Evolutionary conservation across 2,888 invertebrate genomes (phyloP).

Genomic region (Caenorhabditis zanzibari): DNA sequence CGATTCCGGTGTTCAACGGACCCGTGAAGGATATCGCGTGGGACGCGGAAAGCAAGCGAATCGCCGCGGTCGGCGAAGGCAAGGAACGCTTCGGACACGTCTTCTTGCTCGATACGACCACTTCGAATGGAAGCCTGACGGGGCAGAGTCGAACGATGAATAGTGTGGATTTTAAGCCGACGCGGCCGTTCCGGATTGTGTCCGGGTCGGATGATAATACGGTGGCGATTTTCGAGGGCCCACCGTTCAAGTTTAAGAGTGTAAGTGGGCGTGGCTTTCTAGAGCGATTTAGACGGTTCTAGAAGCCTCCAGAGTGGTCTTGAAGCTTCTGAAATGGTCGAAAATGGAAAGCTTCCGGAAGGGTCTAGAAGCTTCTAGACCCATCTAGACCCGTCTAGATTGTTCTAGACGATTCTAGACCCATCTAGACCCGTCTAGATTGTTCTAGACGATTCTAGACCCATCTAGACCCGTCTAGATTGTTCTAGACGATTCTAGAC

Average conservation of each 20-base stretch:
- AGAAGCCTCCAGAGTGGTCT: too few species aligned
- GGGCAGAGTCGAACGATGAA: constrained; percentile 81
- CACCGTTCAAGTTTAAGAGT: constrained; percentile 89
- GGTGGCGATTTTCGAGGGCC: constrained; percentile 95
- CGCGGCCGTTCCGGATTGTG: constrained; percentile 93
- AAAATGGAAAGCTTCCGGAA: too few species aligned
- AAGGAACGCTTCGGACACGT: constrained; percentile 95
- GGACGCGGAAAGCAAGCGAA: constrained; percentile 94
- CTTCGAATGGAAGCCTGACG: constrained; percentile 84
- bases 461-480: too few species aligned
- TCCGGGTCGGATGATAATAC: constrained; percentile 98
- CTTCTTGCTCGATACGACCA: constrained; percentile 97
- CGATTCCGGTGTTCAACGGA: constrained; percentile 92
- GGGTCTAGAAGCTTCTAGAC: too few species aligned
- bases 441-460: too few species aligned
- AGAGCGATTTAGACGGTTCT: too few species aligned
- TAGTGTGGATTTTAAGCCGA: constrained; percentile 89
- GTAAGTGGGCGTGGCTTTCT: constrained; percentile 59
- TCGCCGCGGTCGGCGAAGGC: constrained; percentile 97
- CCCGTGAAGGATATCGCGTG: constrained; percentile 97
- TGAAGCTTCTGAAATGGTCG: too few species aligned
- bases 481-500: too few species aligned
- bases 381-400: too few species aligned
- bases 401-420: too few species aligned
- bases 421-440: too few species aligned